Percentiles rank a stretch among this genome's conserved stretches.
These are phyloP conservation scores for Cynopterus sphinx DNA, from an alignment of 2,797 vertebrate species.

Conservation along the genomic window DNA sequence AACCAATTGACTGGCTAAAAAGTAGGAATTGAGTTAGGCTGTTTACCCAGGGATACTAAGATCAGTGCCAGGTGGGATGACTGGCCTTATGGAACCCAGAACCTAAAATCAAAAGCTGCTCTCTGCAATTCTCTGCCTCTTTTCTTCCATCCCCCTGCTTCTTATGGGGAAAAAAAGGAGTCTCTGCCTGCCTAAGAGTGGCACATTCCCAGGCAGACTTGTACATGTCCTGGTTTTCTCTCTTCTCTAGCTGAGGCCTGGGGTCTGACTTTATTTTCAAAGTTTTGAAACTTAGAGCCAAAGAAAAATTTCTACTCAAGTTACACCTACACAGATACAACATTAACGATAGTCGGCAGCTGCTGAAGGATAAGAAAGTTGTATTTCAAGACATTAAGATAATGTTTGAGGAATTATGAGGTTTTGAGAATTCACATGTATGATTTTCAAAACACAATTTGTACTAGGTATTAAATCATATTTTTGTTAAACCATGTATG, in stretches of 20 bases:
- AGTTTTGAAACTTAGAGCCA: background rate
- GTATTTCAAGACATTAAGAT: background rate
- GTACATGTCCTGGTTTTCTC: background rate
- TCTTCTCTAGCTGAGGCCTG: rapidly evolving
- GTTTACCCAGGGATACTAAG: background rate
- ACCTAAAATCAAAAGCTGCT: background rate
- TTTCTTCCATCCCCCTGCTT: background rate
- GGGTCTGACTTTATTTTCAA: background rate
- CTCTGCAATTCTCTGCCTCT: background rate
- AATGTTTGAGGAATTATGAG: background rate
- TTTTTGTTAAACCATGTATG: background rate
- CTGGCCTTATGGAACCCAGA: too few species aligned
- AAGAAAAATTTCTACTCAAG: background rate
- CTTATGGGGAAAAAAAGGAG: background rate
- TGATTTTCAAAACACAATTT: conserved; percentile 12
- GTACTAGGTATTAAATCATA: conserved; percentile 13
- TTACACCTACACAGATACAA: background rate
- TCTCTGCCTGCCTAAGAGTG: background rate
- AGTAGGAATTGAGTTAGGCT: background rate
- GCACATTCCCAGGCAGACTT: background rate
- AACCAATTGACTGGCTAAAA: background rate
- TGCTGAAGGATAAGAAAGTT: background rate
- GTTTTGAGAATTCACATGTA: background rate
- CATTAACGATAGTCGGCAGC: background rate
- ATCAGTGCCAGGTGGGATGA: background rate